Base-by-base conservation (phyloP, 1,140 invertebrate species). In the Chrysoperla carnea region DNA sequence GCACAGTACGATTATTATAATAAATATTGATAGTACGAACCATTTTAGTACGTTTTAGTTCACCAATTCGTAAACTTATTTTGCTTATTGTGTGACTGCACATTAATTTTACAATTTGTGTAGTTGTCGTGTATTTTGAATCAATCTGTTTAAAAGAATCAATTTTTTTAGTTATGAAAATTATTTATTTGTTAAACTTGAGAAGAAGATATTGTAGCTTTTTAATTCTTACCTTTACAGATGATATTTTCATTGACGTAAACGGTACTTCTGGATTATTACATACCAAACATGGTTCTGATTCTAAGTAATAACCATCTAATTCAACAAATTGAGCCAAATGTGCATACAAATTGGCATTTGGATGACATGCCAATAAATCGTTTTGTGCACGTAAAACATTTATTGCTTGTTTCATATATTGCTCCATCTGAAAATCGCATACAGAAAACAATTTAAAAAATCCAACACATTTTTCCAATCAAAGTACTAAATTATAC, bases 11-110 rank as follows among this genome's bases (percentile, higher is more conserved):
- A 62, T 96, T 96, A 57, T 95, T 97, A 66, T 97, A 98, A 60
- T 91, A 96, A 44, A 98, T 84, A 59, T 91, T 94, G 48, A 98
- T 84, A 1, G 85, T 86, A 39, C 89, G 75, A 44, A 98, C 91
- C 92, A 97, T 97, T 68, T 97, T 96, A 8, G 86, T 89, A 47
- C 90, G 74, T 60, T 97, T 97, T 33, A 98, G 66, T 64, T 99
- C 94, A 11, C 82, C 86, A 49, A 98, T 90, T 36, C 91, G 76
- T 9, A 98, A 70, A 6, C 82, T 85, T 41, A 99, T 88, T 52
- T 90, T 86, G 51, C 89, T 92, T 40, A 98, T 94, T 40, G 84
- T 93, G 56, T 97, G 88, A 57, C 88, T 88, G 38, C 86, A 86
- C 28, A 93, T 78, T 37, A 99, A 66, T 66, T 98, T 98, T 1